phyloP scores from a whole-genome alignment of 1,140 invertebrate species.

The Drosophila obscura region DNA sequence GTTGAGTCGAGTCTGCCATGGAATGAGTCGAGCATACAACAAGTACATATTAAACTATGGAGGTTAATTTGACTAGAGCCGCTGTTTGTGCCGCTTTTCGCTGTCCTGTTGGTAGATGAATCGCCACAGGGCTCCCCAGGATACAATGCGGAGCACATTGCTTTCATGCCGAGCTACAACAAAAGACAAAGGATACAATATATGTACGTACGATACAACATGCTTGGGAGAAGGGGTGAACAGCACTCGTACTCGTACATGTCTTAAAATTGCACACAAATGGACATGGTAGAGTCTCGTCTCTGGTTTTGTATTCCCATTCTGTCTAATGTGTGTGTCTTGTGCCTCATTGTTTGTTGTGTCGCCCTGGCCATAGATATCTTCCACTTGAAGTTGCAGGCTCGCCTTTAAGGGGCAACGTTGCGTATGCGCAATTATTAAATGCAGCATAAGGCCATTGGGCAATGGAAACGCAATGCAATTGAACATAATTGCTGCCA shows the following conservation, averaged over 20 bases:
- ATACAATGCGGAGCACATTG: conserved; percentile 57
- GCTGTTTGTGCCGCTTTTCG: conserved; percentile 43
- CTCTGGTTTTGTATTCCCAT: conserved; percentile 28
- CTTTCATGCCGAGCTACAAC: conserved; percentile 32
- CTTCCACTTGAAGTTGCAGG: conserved; percentile 58
- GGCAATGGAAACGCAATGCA: conserved; percentile 48
- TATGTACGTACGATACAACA: too few relatives aligned
- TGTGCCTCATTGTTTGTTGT: conserved; percentile 15
- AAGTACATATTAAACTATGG: conserved; percentile 67
- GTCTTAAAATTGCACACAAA: conserved; percentile 39
- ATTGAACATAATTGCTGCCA: conserved; percentile 69
- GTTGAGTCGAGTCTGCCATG: conserved; percentile 35
- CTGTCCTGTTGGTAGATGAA: conserved; percentile 44
- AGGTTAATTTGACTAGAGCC: conserved; percentile 74
- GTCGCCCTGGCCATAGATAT: conserved; percentile 38
- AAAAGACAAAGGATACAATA: conserved; percentile 41
- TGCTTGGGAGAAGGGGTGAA: conserved; percentile 8
- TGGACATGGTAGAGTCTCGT: conserved; percentile 6
- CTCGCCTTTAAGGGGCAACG: conserved; percentile 67
- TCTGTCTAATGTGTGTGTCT: conserved; percentile 33
- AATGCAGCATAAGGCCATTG: conserved; percentile 70
- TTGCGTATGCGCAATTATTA: conserved; percentile 80
- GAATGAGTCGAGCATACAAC: background rate
- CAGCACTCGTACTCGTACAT: conserved; percentile 17
- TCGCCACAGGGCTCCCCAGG: conserved; percentile 46